Conservation (phyloP, 2,113 vertebrate genomes). For the Platanista minor region DNA sequence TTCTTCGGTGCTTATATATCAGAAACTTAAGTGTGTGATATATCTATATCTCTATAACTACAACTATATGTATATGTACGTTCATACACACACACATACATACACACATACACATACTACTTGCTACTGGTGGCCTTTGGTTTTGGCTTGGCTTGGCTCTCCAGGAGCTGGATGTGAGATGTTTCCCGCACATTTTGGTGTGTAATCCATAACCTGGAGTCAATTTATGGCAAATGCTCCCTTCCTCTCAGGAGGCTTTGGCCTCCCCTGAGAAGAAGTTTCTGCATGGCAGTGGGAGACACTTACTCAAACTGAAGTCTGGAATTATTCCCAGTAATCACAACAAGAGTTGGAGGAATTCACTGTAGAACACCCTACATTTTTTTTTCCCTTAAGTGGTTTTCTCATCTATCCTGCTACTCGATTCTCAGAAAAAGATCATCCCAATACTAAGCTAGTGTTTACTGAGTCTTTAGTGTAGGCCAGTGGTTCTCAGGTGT, state of each 20-base stretch:
- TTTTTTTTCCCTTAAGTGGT: background rate
- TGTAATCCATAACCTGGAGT: background rate
- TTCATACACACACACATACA: background rate
- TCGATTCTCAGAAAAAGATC: background rate
- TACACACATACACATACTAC: background rate
- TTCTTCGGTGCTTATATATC: slow-evolving; percentile 2
- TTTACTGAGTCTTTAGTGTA: background rate
- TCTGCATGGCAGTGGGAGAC: background rate
- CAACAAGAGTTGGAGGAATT: background rate
- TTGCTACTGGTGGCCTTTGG: background rate
- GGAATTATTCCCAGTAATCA: background rate
- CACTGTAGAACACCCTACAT: background rate
- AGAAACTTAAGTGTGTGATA: background rate
- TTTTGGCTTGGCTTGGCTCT: background rate
- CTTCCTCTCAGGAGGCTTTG: background rate
- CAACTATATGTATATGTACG: background rate
- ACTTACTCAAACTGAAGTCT: background rate
- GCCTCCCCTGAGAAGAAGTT: background rate
- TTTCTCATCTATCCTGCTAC: background rate
- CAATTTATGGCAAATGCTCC: background rate
- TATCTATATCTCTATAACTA: background rate
- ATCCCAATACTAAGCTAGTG: background rate
- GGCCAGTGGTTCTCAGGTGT: background rate
- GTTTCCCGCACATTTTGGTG: background rate
- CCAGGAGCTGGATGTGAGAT: background rate